These are phyloP conservation scores for Nomada flava DNA, from an alignment of 2,888 invertebrate species.

Conservation along the genomic window DNA sequence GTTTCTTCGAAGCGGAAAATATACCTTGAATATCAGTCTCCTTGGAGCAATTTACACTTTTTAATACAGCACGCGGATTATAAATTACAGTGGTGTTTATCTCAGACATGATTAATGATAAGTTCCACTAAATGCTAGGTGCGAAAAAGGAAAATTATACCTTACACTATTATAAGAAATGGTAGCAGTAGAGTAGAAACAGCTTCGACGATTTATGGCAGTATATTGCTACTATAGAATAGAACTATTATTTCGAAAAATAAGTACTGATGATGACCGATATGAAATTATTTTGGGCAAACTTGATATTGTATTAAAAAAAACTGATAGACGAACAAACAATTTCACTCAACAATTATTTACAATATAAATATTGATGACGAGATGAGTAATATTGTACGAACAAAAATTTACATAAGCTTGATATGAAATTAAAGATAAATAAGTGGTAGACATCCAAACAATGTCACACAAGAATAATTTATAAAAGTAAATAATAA, in stretches of 20 bases:
- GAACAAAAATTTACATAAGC: not conserved
- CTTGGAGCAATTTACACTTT: not conserved
- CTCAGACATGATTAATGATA: not conserved
- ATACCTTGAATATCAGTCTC: no score
- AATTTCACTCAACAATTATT: not conserved
- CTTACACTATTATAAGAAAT: not conserved
- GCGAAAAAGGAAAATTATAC: conserved; percentile 69
- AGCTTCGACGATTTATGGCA: conserved; percentile 1
- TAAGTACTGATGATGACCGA: not conserved
- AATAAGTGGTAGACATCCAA: no score
- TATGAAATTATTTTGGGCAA: not conserved
- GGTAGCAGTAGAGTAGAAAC: not conserved
- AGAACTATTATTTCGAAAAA: not conserved
- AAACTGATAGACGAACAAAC: not conserved
- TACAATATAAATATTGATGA: no score
- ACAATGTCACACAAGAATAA: no score
- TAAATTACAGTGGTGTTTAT: not conserved
- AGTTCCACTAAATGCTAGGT: conserved; percentile 59
- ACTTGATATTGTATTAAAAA: not conserved
- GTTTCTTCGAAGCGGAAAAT: not conserved
- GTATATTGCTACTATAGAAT: not conserved
- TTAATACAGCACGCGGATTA: not conserved
- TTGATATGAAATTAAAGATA: not conserved
- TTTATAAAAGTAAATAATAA: no score
- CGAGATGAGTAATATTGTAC: no score